Evolutionary conservation across 2,113 vertebrate genomes (phyloP).

Genomic region (Mystacornis crossleyi): DNA sequence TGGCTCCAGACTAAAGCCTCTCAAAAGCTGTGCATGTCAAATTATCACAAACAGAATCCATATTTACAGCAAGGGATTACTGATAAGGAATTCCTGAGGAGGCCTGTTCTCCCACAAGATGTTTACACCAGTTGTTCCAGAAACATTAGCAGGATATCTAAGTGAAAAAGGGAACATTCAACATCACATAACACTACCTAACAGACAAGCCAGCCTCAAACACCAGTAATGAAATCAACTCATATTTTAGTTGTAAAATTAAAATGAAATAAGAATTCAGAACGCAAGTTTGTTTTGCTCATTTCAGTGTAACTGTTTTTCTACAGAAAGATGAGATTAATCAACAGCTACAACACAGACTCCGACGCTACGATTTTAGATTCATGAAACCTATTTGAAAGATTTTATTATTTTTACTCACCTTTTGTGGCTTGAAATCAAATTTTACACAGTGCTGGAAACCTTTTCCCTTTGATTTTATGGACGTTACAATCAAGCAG

Average conservation of each 20-base stretch:
- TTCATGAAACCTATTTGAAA: neutral
- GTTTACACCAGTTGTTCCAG: neutral
- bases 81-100: conserved; percentile 44
- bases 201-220: neutral
- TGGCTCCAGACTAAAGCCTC: neutral
- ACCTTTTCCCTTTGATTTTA: conserved; percentile 98
- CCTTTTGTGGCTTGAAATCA: conserved; percentile 99
- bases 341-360: neutral
- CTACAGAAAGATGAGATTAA: neutral
- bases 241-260: neutral
- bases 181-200: neutral
- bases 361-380: neutral
- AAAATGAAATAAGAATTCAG: neutral
- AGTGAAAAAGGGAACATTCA: neutral
- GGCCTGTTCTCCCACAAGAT: neutral
- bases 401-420: conserved; percentile 53
- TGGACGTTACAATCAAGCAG: conserved; percentile 94
- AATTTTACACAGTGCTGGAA: conserved; percentile 99
- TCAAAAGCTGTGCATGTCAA: neutral
- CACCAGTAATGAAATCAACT: neutral
- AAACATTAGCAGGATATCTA: neutral
- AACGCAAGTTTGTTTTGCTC: neutral
- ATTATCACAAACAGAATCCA: conserved; percentile 16
- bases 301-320: neutral
- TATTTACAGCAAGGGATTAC: conserved; percentile 40